A percentile compares a stretch with the other conserved stretches of the same genome.
These are phyloP conservation scores for Epirrita christyi DNA, from an alignment of 2,888 invertebrate genomes.

Conservation along the genomic window DNA sequence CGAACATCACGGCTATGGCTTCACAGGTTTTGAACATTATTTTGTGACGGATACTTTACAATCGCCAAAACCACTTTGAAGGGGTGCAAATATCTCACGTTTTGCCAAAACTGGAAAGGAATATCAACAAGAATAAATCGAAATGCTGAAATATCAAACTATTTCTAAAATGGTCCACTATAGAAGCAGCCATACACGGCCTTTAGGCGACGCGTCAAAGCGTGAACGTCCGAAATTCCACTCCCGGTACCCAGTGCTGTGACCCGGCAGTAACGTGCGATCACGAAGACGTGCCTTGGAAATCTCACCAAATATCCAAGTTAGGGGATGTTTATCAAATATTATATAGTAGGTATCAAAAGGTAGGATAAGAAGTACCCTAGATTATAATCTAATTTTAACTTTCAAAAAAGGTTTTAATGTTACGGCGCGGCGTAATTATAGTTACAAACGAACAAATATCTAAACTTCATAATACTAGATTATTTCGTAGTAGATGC, in stretches of 20 bases:
- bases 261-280: conserved; percentile 62
- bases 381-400: too few relatives aligned
- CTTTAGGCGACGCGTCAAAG: conserved; percentile 43
- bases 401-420: too few relatives aligned
- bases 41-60: too few relatives aligned
- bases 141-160: conserved; percentile 24
- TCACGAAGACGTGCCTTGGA: conserved; percentile 55
- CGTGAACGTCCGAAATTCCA: conserved; percentile 45
- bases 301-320: conserved; percentile 45
- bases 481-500: too few relatives aligned
- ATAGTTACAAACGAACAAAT: too few relatives aligned
- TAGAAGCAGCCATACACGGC: conserved; percentile 28
- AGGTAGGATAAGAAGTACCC: too few relatives aligned
- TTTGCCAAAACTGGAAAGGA: conserved; percentile 1
- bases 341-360: too few relatives aligned
- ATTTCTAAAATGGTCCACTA: conserved; percentile 22
- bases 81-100: background rate
- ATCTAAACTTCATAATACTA: too few relatives aligned
- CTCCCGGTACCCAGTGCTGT: conserved; percentile 31
- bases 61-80: background rate
- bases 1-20: too few relatives aligned
- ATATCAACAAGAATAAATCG: conserved; percentile 19
- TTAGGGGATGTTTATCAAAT: conserved; percentile 16
- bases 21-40: too few relatives aligned
- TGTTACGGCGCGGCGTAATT: too few relatives aligned